Conservation (phyloP, 1,140 invertebrate species). For the Papilio polytes region DNA sequence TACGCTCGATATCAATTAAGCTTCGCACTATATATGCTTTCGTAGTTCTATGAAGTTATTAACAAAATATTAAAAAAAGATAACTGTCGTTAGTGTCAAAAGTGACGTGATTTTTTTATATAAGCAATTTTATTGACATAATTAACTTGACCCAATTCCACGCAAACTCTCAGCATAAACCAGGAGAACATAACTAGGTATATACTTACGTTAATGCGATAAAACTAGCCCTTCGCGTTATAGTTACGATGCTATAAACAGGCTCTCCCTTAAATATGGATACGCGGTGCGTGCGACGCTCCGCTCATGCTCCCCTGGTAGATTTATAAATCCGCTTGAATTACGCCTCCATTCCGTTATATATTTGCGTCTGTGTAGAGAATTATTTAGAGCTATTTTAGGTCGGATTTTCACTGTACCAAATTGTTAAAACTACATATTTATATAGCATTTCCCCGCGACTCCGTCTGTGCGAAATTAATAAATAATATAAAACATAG, state of each 20-base stretch:
- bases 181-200: conserved; percentile 20
- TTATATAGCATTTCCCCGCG: neutral
- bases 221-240: conserved; percentile 28
- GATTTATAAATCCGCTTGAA: conserved; percentile 59
- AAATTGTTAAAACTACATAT: neutral
- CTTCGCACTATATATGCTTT: neutral
- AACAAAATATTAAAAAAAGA: neutral
- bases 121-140: neutral
- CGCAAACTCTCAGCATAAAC: conserved; percentile 17
- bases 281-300: conserved; percentile 55
- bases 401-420: neutral
- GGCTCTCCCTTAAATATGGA: conserved; percentile 53
- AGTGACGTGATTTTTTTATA: neutral
- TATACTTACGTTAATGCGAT: conserved; percentile 27
- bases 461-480: no score
- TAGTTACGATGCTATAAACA: conserved; percentile 39
- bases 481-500: no score
- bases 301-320: conserved; percentile 49
- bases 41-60: neutral
- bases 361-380: conserved; percentile 3
- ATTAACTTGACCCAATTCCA: conserved; percentile 17
- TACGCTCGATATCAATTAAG: neutral
- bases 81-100: neutral
- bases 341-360: conserved; percentile 42
- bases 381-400: conserved; percentile 17